These are phyloP conservation scores for Drosophila neonasuta DNA, from an alignment of 2,888 invertebrate species.

Conservation along the genomic window DNA sequence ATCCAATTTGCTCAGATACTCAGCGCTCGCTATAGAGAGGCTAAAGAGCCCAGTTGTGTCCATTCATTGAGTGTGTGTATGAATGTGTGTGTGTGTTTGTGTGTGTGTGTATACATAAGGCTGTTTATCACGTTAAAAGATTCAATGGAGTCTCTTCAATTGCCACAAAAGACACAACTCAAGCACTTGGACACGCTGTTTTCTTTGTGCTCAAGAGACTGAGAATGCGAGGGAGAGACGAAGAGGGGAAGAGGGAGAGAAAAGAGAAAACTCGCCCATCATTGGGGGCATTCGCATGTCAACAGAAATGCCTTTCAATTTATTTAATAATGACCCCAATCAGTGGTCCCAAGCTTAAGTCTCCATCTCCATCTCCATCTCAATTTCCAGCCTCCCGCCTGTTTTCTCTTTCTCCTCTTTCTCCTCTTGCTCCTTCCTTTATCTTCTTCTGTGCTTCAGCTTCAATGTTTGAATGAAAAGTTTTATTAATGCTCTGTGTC, in stretches of 20 bases:
- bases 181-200: constrained; percentile 41
- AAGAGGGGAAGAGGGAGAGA: not conserved
- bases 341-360: constrained; percentile 51
- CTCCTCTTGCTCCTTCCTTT: not conserved
- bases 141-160: constrained; percentile 53
- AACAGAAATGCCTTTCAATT: constrained; percentile 63
- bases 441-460: not conserved
- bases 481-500: constrained; percentile 45
- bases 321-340: constrained; percentile 64
- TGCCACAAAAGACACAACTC: constrained; percentile 60
- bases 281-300: constrained; percentile 46
- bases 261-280: constrained; percentile 16
- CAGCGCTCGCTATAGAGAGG: constrained; percentile 16
- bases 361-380: constrained; percentile 26
- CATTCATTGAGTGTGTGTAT: constrained; percentile 13
- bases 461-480: constrained; percentile 44
- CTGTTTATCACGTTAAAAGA: constrained; percentile 72
- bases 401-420: not conserved
- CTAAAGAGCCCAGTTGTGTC: constrained; percentile 6
- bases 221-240: not conserved
- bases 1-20: constrained; percentile 45
- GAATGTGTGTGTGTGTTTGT: constrained; percentile 9
- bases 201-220: not conserved
- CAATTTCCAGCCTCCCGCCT: not conserved
- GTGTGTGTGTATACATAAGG: constrained; percentile 56